Conservation (phyloP, 2,113 vertebrate species). For the Pedionomus torquatus region DNA sequence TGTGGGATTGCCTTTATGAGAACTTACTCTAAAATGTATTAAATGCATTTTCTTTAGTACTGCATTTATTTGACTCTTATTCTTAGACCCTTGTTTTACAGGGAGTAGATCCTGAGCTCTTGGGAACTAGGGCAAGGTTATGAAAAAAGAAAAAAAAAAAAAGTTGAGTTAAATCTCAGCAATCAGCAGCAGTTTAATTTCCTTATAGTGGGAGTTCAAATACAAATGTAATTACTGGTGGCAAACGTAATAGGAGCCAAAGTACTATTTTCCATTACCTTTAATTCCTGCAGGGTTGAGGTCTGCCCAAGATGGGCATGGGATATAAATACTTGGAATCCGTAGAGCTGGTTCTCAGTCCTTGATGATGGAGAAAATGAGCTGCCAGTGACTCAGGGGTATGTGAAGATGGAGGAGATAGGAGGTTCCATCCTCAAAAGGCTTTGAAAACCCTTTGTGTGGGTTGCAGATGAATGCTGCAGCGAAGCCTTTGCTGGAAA, state of each 20-base stretch:
- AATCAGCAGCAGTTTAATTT: background rate
- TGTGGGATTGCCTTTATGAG: background rate
- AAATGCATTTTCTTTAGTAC: background rate
- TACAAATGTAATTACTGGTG: background rate
- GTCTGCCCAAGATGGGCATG: background rate
- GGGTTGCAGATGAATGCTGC: background rate
- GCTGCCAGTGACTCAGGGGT: background rate
- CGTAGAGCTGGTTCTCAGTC: background rate
- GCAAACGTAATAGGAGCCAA: background rate
- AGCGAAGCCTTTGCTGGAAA: background rate
- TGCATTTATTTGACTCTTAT: background rate
- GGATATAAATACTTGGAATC: background rate
- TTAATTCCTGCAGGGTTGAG: background rate
- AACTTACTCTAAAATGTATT: background rate
- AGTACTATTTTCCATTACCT: background rate
- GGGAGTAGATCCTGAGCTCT: background rate
- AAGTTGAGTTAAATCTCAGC: background rate
- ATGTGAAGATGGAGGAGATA: background rate
- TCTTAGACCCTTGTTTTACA: background rate
- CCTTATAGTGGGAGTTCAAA: background rate
- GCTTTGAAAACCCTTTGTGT: background rate
- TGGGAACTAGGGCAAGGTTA: background rate
- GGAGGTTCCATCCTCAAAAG: background rate
- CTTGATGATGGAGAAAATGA: background rate
- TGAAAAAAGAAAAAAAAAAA: background rate